Evolutionary conservation across 1,140 invertebrate genomes (phyloP).

Genomic region (Neuroterus valhalla): DNA sequence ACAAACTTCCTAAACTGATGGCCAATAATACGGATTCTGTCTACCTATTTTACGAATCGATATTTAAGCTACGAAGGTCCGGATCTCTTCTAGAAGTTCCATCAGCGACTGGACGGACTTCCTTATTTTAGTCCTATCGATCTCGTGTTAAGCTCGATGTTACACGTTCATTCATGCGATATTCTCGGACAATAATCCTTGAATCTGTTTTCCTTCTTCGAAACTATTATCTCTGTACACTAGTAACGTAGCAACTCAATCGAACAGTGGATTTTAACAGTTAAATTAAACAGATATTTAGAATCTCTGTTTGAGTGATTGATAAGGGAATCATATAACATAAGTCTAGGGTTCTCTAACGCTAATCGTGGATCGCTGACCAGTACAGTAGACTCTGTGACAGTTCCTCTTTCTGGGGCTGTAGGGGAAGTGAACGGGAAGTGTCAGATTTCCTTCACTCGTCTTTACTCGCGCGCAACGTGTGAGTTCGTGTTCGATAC

Average conservation of each 20-base stretch:
- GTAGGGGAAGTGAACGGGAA: no score
- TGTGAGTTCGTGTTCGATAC: no score
- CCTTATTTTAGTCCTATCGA: constrained; percentile 12
- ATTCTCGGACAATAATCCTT: constrained; percentile 28
- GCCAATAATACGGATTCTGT: background rate
- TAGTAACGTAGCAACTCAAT: background rate
- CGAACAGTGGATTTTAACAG: background rate
- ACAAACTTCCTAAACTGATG: background rate
- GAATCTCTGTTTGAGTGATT: no score
- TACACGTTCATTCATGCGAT: background rate
- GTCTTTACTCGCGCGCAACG: no score
- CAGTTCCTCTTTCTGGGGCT: no score
- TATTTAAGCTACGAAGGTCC: background rate
- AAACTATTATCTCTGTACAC: constrained; percentile 26
- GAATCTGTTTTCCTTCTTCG: constrained; percentile 2
- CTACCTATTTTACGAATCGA: constrained; percentile 14
- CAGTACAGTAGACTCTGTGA: no score
- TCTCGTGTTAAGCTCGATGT: constrained; percentile 15
- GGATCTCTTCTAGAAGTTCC: constrained; percentile 7
- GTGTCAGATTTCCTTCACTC: no score
- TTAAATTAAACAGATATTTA: constrained; percentile 8
- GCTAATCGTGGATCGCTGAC: no score
- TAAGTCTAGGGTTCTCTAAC: no score
- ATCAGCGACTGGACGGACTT: constrained; percentile 19
- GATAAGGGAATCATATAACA: no score